Base-by-base conservation (phyloP, 2,888 invertebrate species). In the Zele albiditarsus region DNA sequence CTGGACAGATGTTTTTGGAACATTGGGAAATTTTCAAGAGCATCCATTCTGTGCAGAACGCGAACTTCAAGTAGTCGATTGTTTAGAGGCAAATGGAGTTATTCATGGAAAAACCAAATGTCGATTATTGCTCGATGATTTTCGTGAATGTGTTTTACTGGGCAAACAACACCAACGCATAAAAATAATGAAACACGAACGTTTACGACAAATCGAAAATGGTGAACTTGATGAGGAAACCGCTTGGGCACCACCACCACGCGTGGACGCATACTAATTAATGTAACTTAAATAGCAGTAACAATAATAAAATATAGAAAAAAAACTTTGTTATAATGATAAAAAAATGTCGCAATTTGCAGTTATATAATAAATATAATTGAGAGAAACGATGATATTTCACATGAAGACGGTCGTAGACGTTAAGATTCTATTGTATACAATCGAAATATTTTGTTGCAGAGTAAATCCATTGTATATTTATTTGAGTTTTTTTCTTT, bases 61-160 rank as follows among this genome's bases (percentile, higher is more conserved):
- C 80, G 96, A 96, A 89, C 90, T 94, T 86, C 91, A 92, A 38
- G 92, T 93, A 84, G 92, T 94, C 90, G 94, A 96, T 80, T 96
- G 96, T 83, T 84, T 95, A 66, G 95, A 96, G 84, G 96, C 95
- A 2, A 95, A 96, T 80, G 96, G 96, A 1, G 82, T 93, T 12
- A 92, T 93, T n/a, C 90, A 91, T 57, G 94, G 94, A 0, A 81
- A 89, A 46, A 84, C 84, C n/a, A 92, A 93, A 85, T 96, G 96
- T 85, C 84, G 88, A 4, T 87, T 90, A 70, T 86, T 94, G 8
- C 91, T 94, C 73, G 90, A 91, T 0, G 96, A 96, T 88, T 94
- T 93, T 82, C 90, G 91, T 76, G 96, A 96, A 89, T 96, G 96
- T 82, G 89, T 92, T 20, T 89, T 90, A 1, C 88, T 90, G 79